A percentile compares a stretch with the other conserved stretches of the same genome.
Conservation (phyloP, 2,113 vertebrate genomes). For the Rhinoderma darwinii region DNA sequence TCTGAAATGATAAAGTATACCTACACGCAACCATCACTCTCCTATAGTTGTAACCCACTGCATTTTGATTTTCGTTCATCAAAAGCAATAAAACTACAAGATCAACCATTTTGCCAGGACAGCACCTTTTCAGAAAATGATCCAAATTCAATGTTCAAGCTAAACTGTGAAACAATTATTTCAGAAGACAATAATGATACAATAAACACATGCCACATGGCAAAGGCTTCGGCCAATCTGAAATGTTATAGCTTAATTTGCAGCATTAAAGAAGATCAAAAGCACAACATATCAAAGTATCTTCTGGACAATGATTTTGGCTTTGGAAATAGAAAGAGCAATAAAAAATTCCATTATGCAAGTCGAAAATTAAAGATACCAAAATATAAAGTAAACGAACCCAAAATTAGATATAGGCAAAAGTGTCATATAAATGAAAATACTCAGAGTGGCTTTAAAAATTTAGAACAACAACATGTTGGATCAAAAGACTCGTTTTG, state of each 20-base stretch:
- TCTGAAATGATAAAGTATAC: conserved; percentile 87
- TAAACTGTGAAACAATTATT: conserved; percentile 41
- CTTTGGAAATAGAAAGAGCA: conserved; percentile 67
- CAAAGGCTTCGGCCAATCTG: conserved; percentile 65
- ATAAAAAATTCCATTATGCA: conserved; percentile 68
- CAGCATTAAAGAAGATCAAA: conserved; percentile 66
- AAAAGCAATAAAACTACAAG: conserved; percentile 66
- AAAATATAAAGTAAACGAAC: conserved; percentile 46
- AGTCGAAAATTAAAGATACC: conserved; percentile 68
- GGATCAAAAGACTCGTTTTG: conserved; percentile 24
- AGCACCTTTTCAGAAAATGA: conserved; percentile 2
- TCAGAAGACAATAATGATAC: conserved; percentile 56
- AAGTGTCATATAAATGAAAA: background rate
- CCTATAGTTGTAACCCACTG: conserved; percentile 88
- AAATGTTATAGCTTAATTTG: conserved; percentile 63
- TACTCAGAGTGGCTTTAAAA: background rate
- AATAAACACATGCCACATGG: conserved; percentile 60
- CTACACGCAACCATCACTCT: conserved; percentile 78
- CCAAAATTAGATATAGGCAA: conserved; percentile 38
- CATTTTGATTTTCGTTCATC: conserved; percentile 86
- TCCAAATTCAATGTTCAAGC: conserved; percentile 25
- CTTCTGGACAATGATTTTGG: conserved; percentile 61
- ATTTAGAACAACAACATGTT: conserved; percentile 27
- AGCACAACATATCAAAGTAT: conserved; percentile 63
- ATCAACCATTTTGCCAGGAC: conserved; percentile 63